phyloP scores from a whole-genome alignment of 2,888 invertebrate species.

The Diplazon laetatorius region DNA sequence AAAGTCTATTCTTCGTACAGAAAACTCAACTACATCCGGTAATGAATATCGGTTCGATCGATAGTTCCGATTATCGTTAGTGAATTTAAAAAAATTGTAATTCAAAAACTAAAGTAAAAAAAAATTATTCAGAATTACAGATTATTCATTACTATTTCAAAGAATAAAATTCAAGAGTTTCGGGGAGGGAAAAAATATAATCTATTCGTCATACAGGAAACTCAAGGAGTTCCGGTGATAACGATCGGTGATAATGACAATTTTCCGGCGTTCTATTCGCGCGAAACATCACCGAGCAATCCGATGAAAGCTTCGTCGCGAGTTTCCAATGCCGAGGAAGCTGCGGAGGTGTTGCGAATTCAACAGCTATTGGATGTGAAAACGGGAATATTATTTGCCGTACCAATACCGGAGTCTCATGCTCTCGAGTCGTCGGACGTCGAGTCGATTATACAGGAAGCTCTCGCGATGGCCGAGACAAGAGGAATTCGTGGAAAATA shows the following conservation, averaged over 20 bases:
- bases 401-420: constrained; percentile 92
- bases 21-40: too few relatives aligned
- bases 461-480: constrained; percentile 86
- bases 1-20: too few relatives aligned
- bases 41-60: too few relatives aligned
- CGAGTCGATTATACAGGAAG: constrained; percentile 88
- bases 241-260: constrained; percentile 86
- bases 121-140: too few relatives aligned
- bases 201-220: constrained; percentile 87
- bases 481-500: constrained; percentile 90
- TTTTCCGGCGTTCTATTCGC: constrained; percentile 98
- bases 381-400: constrained; percentile 93
- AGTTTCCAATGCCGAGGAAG: constrained; percentile 86
- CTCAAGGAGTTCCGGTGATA: constrained; percentile 95
- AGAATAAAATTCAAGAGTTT: background rate
- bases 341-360: constrained; percentile 88
- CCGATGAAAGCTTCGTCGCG: constrained; percentile 87
- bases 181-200: too few relatives aligned
- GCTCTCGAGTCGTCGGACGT: constrained; percentile 86
- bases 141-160: too few relatives aligned
- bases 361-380: constrained; percentile 84
- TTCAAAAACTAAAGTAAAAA: too few relatives aligned
- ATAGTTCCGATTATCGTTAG: too few relatives aligned
- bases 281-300: constrained; percentile 86
- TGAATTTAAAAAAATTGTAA: too few relatives aligned